phyloP scores from a whole-genome alignment of 2,888 invertebrate genomes.

The Volucella inanis region DNA sequence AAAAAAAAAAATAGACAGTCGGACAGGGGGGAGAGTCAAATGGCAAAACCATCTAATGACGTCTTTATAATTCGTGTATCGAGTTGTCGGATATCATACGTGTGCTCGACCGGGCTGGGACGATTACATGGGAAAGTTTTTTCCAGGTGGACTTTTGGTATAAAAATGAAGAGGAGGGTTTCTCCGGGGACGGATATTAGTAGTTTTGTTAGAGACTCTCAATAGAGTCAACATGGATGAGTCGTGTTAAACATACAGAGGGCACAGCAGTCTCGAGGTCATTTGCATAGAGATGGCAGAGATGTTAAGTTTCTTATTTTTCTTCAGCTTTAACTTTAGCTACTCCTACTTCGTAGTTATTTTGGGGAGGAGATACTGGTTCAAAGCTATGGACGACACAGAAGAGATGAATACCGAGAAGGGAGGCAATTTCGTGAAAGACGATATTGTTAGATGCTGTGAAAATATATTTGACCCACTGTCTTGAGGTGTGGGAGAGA shows the following conservation, averaged over 20 bases:
- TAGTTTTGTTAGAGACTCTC: slow-evolving; percentile 56
- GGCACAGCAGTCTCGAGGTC: slow-evolving; percentile 57
- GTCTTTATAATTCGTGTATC: slow-evolving; percentile 75
- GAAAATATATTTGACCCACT: slow-evolving; percentile 67
- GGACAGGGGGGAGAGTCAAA: slow-evolving; percentile 24
- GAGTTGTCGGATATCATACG: slow-evolving; percentile 71
- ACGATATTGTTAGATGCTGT: slow-evolving; percentile 49
- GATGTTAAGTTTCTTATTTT: slow-evolving; percentile 18
- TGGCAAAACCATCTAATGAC: slow-evolving; percentile 68
- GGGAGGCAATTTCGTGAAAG: slow-evolving; percentile 30
- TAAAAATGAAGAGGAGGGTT: too few relatives aligned
- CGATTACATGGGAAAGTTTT: slow-evolving; percentile 69
- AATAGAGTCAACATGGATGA: slow-evolving; percentile 64
- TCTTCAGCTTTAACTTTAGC: background rate
- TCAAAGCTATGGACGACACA: background rate
- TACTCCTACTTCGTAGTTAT: background rate
- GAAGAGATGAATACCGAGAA: slow-evolving; percentile 40
- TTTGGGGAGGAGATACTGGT: background rate
- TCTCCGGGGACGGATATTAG: background rate
- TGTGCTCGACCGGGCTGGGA: slow-evolving; percentile 31
- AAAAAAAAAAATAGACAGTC: slow-evolving; percentile 20
- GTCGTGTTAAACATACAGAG: slow-evolving; percentile 54
- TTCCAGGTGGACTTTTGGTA: slow-evolving; percentile 7
- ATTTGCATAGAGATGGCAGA: slow-evolving; percentile 68
- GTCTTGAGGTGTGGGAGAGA: slow-evolving; percentile 46